Conservation (phyloP, 2,113 vertebrate genomes). For the Cavia porcellus region DNA sequence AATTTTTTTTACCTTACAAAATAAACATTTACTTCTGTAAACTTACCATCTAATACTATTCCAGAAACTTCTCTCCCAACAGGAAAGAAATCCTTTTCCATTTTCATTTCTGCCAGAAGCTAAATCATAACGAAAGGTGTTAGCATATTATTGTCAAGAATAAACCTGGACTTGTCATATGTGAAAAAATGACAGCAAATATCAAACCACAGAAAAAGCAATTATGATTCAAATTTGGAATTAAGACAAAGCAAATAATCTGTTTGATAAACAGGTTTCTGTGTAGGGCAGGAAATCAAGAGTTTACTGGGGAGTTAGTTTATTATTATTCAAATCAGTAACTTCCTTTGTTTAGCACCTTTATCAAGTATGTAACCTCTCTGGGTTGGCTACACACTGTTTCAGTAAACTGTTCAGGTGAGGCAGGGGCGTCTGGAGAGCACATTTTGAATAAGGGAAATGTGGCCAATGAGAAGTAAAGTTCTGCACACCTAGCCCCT, state of each 20-base stretch:
- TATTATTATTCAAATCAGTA: background rate
- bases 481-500: background rate
- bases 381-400: background rate
- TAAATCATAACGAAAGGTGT: slow-evolving; percentile 82
- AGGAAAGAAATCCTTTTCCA: slow-evolving; percentile 91
- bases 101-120: slow-evolving; percentile 92
- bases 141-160: background rate
- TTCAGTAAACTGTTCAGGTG: background rate
- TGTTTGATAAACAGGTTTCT: background rate
- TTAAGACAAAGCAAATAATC: slow-evolving; percentile 28
- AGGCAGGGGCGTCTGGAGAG: background rate
- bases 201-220: background rate
- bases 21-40: slow-evolving; percentile 33
- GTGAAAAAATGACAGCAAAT: background rate
- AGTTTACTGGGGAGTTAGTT: background rate
- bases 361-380: background rate
- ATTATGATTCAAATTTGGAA: background rate
- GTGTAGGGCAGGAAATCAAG: background rate
- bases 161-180: slow-evolving; percentile 10
- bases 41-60: slow-evolving; percentile 93
- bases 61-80: slow-evolving; percentile 96
- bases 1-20: slow-evolving; percentile 56
- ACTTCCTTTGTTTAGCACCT: background rate
- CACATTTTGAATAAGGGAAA: background rate
- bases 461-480: background rate